Evolutionary conservation across 64 coral and sea anemone species (phyloP).

Genomic region (Anthopleura sola): DNA sequence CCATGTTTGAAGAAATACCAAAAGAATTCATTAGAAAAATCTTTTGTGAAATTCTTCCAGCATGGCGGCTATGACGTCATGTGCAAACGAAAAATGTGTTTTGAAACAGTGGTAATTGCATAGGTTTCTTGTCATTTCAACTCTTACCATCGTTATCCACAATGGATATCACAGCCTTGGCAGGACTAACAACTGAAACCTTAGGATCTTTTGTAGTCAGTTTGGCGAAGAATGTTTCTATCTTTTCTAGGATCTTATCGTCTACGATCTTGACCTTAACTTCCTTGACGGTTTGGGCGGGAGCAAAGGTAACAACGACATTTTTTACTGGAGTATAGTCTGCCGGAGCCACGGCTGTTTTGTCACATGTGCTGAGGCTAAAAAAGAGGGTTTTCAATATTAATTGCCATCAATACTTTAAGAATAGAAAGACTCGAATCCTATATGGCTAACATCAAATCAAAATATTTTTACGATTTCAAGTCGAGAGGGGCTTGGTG

Average conservation of each 20-base stretch:
- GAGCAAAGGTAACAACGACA: neutral
- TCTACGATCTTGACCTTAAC: neutral
- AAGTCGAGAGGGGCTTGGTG: too few species aligned
- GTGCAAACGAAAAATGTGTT: too few species aligned
- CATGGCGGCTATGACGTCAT: too few species aligned
- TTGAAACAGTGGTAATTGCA: too few species aligned
- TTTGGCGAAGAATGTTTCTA: neutral
- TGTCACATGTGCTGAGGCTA: neutral
- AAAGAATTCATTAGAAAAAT: too few species aligned
- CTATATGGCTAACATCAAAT: too few species aligned
- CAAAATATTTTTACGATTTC: too few species aligned
- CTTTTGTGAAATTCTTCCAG: too few species aligned
- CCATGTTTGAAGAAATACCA: too few species aligned
- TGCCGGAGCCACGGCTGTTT: neutral
- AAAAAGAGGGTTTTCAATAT: too few species aligned
- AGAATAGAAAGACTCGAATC: neutral
- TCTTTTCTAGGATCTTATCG: neutral
- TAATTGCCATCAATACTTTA: neutral
- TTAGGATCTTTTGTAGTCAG: neutral
- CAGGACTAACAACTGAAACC: neutral
- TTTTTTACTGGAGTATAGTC: neutral
- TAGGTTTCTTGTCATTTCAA: too few species aligned
- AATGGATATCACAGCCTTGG: neutral
- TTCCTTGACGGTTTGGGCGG: neutral
- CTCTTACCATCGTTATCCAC: conserved; percentile 1